Evolutionary conservation across 2,113 vertebrate species (phyloP).

Genomic region (Pedionomus torquatus): DNA sequence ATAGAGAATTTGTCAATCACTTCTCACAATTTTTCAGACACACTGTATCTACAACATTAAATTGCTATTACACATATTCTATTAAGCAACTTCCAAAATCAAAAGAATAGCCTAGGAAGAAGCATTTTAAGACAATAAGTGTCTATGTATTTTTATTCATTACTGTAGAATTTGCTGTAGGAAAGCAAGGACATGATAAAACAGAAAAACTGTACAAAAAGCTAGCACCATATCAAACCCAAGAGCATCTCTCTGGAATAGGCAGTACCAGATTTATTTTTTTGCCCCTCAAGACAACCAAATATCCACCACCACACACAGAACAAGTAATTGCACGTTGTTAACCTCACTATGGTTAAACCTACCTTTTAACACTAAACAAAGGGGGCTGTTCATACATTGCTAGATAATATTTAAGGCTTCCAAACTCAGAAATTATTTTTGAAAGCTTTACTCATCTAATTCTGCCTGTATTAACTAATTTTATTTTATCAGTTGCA

Average conservation of each 20-base stretch:
- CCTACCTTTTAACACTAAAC: background rate
- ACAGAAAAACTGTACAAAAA: background rate
- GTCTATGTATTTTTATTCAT: background rate
- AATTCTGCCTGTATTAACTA: background rate
- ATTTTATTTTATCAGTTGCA: background rate
- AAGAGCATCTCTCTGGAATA: background rate
- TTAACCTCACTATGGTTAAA: background rate
- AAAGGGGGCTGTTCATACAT: background rate
- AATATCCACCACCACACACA: background rate
- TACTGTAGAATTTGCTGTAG: background rate
- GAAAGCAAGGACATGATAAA: background rate
- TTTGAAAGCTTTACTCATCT: background rate
- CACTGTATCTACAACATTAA: background rate
- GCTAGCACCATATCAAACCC: background rate
- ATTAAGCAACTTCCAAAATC: background rate
- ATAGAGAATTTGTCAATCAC: rapidly evolving
- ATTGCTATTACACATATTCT: background rate
- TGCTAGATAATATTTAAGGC: background rate
- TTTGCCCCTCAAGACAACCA: background rate
- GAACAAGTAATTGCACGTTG: background rate
- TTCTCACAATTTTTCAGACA: background rate
- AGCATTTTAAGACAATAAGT: background rate
- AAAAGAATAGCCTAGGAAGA: background rate
- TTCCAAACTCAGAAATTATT: background rate
- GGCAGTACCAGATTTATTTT: background rate